Evolutionary conservation across 2,797 vertebrate species (phyloP).

Genomic region (Phataginus tetradactyla): DNA sequence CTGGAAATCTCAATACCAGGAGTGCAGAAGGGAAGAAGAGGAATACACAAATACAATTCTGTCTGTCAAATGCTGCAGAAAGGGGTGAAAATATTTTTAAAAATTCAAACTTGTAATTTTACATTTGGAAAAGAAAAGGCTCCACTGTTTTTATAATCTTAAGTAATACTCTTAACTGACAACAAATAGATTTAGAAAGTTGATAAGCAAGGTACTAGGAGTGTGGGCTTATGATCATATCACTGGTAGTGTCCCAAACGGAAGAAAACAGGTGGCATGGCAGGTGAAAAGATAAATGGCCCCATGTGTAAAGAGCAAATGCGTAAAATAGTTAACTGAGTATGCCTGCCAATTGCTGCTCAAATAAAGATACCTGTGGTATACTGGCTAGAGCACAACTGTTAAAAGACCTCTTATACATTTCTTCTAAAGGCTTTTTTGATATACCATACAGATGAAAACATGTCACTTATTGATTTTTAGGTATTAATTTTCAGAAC

Average conservation of each 20-base stretch:
- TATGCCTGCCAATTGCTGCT: not conserved
- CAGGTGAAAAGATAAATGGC: not conserved
- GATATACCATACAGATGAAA: not conserved
- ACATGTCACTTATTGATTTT: not conserved
- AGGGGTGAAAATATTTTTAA: not conserved
- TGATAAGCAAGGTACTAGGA: not conserved
- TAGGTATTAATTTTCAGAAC: slow-evolving; percentile 25
- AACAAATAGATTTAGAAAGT: not conserved
- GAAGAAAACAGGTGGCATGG: not conserved
- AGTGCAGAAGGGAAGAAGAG: not conserved
- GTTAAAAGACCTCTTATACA: not conserved
- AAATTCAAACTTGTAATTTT: not conserved
- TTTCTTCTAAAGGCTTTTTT: slow-evolving; percentile 27
- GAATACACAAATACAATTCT: not conserved
- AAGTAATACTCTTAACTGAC: not conserved
- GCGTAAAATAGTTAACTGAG: not conserved
- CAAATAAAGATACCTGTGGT: not conserved
- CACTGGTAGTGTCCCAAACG: not conserved
- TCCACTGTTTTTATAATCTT: not conserved
- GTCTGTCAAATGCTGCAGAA: not conserved
- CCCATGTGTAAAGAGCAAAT: not conserved
- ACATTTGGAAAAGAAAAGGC: slow-evolving; percentile 45
- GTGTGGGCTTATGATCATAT: not conserved
- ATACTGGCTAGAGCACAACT: not conserved
- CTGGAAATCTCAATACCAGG: not conserved